A percentile compares a stretch with the other conserved stretches of the same genome.
Conservation (phyloP, 2,113 vertebrate genomes). For the Martes martes region DNA sequence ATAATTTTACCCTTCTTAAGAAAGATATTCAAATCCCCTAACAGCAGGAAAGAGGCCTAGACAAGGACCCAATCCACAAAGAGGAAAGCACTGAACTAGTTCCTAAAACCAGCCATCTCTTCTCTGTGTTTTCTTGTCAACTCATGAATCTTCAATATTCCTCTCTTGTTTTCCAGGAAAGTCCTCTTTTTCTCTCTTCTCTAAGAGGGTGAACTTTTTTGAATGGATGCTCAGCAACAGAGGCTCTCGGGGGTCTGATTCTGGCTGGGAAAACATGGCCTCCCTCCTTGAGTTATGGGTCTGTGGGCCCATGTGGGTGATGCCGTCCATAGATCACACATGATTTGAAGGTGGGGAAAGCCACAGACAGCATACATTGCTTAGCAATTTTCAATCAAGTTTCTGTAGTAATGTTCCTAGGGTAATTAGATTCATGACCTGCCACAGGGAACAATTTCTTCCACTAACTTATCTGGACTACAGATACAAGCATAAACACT, state of each 20-base stretch:
- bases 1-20: neutral
- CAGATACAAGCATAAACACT: constrained; percentile 67
- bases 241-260: neutral
- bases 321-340: neutral
- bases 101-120: neutral
- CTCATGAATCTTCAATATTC: neutral
- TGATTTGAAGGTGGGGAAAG: neutral
- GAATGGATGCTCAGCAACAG: neutral
- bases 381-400: constrained; percentile 51
- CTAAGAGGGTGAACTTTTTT: neutral
- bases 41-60: neutral
- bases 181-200: neutral
- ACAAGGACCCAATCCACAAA: neutral
- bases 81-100: neutral
- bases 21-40: neutral
- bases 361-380: neutral
- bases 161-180: neutral
- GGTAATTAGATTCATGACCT: constrained; percentile 70
- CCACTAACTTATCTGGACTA: constrained; percentile 68
- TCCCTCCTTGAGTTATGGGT: neutral
- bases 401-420: constrained; percentile 47
- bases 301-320: fast-evolving
- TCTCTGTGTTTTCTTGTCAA: neutral
- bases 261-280: neutral
- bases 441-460: constrained; percentile 66